Percentiles rank a stretch among this genome's conserved stretches.
Evolutionary conservation across 2,113 vertebrate species (phyloP).

Genomic region (Tenebrosternarchus preto): DNA sequence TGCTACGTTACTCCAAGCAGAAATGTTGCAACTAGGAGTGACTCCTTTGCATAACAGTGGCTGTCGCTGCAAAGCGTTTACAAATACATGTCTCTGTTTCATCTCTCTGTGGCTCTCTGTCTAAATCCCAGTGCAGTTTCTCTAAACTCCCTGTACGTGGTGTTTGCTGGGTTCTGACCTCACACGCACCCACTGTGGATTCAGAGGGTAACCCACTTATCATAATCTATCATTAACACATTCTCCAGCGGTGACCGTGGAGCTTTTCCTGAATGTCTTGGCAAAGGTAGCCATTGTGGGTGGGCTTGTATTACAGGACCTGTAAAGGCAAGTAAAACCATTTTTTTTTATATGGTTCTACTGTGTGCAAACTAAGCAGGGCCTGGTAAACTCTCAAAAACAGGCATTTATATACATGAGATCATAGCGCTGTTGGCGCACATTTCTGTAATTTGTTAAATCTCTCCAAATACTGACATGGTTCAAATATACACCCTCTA

Average conservation of each 20-base stretch:
- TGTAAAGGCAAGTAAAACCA: background rate
- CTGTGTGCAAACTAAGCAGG: background rate
- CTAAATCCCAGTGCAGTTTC: background rate
- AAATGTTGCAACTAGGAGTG: constrained; percentile 25
- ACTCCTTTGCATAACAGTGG: background rate
- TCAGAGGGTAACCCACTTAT: background rate
- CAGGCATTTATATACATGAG: constrained; percentile 12
- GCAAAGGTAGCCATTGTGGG: background rate
- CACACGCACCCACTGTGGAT: background rate
- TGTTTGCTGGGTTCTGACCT: too few relatives aligned
- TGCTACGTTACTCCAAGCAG: constrained; percentile 64
- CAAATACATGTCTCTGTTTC: constrained; percentile 5
- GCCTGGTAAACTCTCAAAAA: background rate
- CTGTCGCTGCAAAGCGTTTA: background rate
- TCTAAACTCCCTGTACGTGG: background rate
- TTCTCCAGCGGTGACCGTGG: background rate
- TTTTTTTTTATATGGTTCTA: background rate
- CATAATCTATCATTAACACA: background rate
- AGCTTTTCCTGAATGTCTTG: background rate
- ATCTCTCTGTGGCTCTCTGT: background rate
- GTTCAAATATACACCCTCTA: constrained; percentile 54
- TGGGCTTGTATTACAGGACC: background rate
- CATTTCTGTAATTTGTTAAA: constrained; percentile 46
- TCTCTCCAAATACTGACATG: constrained; percentile 45
- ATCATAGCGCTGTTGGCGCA: constrained; percentile 32